Evolutionary conservation across 2,113 vertebrate genomes (phyloP).

Genomic region (Thermophis baileyi): DNA sequence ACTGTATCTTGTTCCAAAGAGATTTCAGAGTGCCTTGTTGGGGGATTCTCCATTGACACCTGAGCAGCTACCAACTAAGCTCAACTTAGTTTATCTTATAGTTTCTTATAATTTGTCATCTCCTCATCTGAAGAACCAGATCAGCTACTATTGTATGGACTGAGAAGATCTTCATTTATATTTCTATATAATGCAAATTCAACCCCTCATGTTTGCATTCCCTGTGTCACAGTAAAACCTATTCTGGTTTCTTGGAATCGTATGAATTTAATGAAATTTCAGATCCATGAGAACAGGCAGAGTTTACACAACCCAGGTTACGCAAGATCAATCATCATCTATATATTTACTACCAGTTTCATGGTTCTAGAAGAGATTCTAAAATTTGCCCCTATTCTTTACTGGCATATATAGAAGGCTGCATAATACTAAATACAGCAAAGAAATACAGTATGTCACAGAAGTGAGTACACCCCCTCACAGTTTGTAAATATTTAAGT

Average conservation of each 20-base stretch:
- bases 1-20: neutral
- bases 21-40: neutral
- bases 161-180: neutral
- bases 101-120: neutral
- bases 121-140: neutral
- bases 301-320: neutral
- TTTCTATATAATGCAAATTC: neutral
- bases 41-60: neutral
- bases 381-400: neutral
- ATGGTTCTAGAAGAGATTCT: neutral
- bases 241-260: neutral
- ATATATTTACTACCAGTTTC: neutral
- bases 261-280: neutral
- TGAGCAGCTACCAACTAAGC: neutral
- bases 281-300: neutral
- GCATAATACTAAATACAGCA: neutral
- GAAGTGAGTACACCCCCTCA: too few species aligned
- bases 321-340: neutral
- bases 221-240: neutral
- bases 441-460: too few species aligned
- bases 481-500: too few species aligned
- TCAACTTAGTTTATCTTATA: neutral
- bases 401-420: neutral
- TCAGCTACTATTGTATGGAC: neutral
- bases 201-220: neutral